These are phyloP conservation scores for Esox lucius DNA, from an alignment of 2,797 vertebrate genomes.

Conservation along the genomic window DNA sequence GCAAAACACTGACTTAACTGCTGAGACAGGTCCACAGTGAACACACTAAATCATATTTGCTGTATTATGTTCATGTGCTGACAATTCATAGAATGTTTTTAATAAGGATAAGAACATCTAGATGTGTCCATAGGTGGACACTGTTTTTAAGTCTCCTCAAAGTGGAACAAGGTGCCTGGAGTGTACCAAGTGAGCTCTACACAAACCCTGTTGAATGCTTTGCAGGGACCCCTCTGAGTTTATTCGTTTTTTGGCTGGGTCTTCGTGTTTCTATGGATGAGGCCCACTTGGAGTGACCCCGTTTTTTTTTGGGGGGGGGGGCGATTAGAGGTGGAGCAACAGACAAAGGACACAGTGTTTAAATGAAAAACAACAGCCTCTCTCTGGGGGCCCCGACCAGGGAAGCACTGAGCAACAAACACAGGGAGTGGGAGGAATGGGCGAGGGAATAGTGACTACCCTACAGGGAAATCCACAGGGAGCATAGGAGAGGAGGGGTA, in stretches of 20 bases:
- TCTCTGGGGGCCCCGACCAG: conserved; percentile 43
- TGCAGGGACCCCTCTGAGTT: conserved; percentile 12
- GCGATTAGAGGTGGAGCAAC: conserved; percentile 25
- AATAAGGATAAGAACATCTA: background rate
- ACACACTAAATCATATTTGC: background rate
- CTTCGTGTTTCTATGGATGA: background rate
- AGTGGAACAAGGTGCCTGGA: background rate
- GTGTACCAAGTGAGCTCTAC: no score
- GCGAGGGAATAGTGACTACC: conserved; percentile 8
- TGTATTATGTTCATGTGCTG: background rate
- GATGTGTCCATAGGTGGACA: background rate
- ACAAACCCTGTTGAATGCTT: background rate
- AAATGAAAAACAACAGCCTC: conserved; percentile 65
- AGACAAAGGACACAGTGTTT: conserved; percentile 63
- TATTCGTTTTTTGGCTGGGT: no score
- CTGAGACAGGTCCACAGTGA: background rate
- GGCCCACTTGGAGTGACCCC: conserved; percentile 31
- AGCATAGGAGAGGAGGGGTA: background rate
- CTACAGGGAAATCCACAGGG: conserved; percentile 11
- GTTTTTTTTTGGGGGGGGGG: conserved; percentile 34
- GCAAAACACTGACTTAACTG: background rate
- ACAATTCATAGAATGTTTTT: background rate
- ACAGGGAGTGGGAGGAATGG: conserved; percentile 11
- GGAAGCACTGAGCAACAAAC: conserved; percentile 47
- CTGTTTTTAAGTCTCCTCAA: background rate